phyloP scores from a whole-genome alignment of 1,140 invertebrate species.

The Solen grandis region DNA sequence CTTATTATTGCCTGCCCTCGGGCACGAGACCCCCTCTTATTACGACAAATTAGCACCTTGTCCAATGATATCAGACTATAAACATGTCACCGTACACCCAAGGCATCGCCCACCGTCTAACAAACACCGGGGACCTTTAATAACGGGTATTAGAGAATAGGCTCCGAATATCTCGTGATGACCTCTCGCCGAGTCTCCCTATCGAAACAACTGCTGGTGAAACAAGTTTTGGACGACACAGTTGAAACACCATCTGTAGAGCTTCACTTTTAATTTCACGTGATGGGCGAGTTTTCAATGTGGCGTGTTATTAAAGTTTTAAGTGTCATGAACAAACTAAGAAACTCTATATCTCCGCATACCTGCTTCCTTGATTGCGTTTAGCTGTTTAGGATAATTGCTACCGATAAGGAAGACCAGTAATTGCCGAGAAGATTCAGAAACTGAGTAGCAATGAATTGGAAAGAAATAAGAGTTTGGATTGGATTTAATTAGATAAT shows the following conservation, averaged over 20 bases:
- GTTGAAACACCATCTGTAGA: not conserved
- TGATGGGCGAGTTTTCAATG: too few species aligned
- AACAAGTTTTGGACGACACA: not conserved
- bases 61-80: slow-evolving; percentile 29
- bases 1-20: slow-evolving; percentile 5
- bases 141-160: not conserved
- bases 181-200: not conserved
- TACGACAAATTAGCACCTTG: slow-evolving; percentile 15
- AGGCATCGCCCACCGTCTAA: not conserved
- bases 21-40: slow-evolving; percentile 21
- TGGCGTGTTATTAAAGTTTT: too few species aligned
- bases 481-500: too few species aligned
- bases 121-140: not conserved
- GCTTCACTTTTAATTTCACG: not conserved
- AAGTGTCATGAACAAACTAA: too few species aligned
- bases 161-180: too few species aligned
- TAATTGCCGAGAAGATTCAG: too few species aligned
- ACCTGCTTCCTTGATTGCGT: too few species aligned
- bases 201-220: not conserved
- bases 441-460: too few species aligned
- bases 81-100: slow-evolving; percentile 34
- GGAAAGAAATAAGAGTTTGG: too few species aligned
- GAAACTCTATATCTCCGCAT: too few species aligned
- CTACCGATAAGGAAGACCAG: too few species aligned
- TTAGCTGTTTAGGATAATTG: too few species aligned